A percentile compares a stretch with the other conserved stretches of the same genome.
Conservation (phyloP, 2,888 invertebrate genomes). For the Amphipyra berbera region DNA sequence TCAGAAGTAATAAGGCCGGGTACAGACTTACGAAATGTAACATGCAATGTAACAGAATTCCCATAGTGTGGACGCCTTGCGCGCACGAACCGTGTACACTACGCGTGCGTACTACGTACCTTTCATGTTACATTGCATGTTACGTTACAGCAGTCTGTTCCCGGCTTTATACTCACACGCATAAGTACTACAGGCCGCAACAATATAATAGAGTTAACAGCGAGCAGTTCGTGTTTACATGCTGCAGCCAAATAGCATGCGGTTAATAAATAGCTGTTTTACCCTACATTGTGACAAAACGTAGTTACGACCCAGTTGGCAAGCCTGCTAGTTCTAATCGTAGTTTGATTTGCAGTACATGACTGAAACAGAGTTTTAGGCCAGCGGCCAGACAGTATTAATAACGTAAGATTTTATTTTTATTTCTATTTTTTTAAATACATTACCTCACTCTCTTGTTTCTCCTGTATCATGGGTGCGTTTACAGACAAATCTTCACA, state of each 20-base stretch:
- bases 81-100: no score
- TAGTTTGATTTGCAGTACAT: constrained; percentile 37
- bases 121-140: no score
- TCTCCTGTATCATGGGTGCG: no score
- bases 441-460: no score
- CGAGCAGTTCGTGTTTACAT: constrained; percentile 23
- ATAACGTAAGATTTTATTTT: constrained; percentile 1
- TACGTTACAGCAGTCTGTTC: no score
- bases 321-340: constrained; percentile 37
- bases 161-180: not conserved
- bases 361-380: constrained; percentile 33
- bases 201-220: constrained; percentile 13
- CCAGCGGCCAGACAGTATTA: constrained; percentile 17
- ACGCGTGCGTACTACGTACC: no score
- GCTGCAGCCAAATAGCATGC: constrained; percentile 21
- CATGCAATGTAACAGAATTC: no score
- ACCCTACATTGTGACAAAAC: constrained; percentile 44
- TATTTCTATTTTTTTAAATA: no score
- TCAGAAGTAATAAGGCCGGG: no score
- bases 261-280: constrained; percentile 30
- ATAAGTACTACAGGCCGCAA: constrained; percentile 16
- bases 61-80: no score
- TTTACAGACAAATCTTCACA: no score
- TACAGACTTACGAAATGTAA: no score
- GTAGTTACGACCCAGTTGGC: constrained; percentile 54